Evolutionary conservation across 2,113 vertebrate species (phyloP).

Genomic region (Ginglymostoma cirratum): DNA sequence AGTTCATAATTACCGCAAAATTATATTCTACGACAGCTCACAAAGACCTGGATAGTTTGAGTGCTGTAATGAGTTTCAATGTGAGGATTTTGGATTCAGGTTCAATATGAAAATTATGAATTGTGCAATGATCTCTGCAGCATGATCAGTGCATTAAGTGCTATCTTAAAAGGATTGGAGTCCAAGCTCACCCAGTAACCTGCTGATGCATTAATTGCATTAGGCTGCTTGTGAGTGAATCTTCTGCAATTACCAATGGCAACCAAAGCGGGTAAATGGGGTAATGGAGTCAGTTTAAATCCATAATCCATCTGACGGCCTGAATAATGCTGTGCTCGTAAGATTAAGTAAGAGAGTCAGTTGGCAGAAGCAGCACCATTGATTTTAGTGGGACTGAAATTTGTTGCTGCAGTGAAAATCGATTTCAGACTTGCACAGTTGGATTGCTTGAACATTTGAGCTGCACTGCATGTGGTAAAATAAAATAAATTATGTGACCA

Average conservation of each 20-base stretch:
- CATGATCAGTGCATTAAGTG: background rate
- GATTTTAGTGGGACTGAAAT: background rate
- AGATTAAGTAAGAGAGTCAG: conserved; percentile 17
- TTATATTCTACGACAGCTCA: background rate
- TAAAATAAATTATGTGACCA: background rate
- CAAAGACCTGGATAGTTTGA: background rate
- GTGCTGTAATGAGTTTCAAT: background rate
- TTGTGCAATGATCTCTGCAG: too few species aligned
- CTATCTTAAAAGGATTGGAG: background rate
- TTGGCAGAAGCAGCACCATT: conserved; percentile 15
- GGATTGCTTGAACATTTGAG: background rate
- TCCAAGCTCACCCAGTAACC: background rate
- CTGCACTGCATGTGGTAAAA: background rate
- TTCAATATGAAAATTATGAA: background rate
- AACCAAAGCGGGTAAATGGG: background rate
- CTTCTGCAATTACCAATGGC: background rate
- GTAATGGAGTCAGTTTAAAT: background rate
- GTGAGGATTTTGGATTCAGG: background rate
- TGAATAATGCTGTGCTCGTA: background rate
- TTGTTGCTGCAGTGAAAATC: background rate
- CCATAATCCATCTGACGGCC: background rate
- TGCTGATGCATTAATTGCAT: background rate
- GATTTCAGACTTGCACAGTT: background rate
- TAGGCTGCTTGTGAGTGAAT: background rate
- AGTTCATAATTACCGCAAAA: background rate